phyloP scores from a whole-genome alignment of 2,113 vertebrate genomes.

The Lophotis ruficrista region DNA sequence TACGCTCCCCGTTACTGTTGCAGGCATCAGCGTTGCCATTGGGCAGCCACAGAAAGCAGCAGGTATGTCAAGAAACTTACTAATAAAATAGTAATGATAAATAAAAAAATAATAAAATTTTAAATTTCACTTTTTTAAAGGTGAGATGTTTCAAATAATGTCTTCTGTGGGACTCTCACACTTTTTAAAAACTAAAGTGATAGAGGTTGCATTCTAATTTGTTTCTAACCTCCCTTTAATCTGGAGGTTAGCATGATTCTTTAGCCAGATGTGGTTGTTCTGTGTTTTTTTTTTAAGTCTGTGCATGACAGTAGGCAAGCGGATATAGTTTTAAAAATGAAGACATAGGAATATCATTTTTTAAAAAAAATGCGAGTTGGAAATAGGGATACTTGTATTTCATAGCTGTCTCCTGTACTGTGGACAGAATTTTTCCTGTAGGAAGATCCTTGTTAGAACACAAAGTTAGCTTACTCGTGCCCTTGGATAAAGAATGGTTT shows the following conservation, averaged over 20 bases:
- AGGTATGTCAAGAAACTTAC: conserved; percentile 47
- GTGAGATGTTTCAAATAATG: not conserved
- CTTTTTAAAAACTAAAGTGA: not conserved
- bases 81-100: not conserved
- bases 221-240: not conserved
- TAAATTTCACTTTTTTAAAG: not conserved
- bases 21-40: conserved; percentile 88
- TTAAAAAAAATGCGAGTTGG: not conserved
- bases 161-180: not conserved
- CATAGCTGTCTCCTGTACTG: not conserved
- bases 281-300: not conserved
- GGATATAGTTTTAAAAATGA: not conserved
- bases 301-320: not conserved
- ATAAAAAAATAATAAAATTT: not conserved
- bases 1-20: conserved; percentile 85
- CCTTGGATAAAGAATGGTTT: not conserved
- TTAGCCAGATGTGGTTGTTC: not conserved
- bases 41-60: conserved; percentile 85
- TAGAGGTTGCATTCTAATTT: not conserved
- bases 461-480: not conserved
- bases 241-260: not conserved
- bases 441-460: not conserved
- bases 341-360: not conserved
- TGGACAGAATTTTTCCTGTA: not conserved
- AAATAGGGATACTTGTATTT: not conserved